A percentile compares a stretch with the other conserved stretches of the same genome.
Conservation (phyloP, 2,113 vertebrate genomes). For the Leptodactylus fuscus region DNA sequence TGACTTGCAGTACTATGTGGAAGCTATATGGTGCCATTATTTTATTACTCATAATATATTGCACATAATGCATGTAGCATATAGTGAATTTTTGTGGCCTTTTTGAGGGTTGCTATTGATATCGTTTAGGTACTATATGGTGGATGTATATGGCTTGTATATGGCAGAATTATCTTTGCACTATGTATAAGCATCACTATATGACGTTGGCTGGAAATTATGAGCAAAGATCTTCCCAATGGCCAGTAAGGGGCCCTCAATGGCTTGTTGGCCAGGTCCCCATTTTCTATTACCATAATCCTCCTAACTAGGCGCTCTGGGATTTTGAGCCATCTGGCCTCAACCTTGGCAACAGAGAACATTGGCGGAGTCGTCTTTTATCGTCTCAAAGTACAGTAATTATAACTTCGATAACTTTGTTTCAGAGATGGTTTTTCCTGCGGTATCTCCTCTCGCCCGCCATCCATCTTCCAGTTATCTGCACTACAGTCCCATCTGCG, state of each 20-base stretch:
- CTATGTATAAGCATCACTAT: too few relatives aligned
- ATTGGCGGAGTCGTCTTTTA: neutral
- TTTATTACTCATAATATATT: too few relatives aligned
- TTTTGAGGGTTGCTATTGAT: too few relatives aligned
- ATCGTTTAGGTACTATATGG: too few relatives aligned
- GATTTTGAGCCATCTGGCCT: neutral
- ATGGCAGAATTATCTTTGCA: neutral
- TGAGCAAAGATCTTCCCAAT: neutral
- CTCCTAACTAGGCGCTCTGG: neutral
- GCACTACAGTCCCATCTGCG: neutral
- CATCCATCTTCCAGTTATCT: conserved; percentile 20
- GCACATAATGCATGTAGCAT: too few relatives aligned
- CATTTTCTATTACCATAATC: neutral
- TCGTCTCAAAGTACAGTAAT: neutral
- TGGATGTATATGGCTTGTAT: too few relatives aligned
- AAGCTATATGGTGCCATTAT: too few relatives aligned
- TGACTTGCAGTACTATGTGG: too few relatives aligned
- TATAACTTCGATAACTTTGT: conserved; percentile 2
- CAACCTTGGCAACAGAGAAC: neutral
- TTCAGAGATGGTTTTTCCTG: neutral
- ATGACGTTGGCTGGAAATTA: neutral
- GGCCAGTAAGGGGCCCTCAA: neutral
- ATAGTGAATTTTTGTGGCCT: too few relatives aligned
- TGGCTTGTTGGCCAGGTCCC: neutral
- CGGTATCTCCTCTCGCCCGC: neutral